phyloP scores from a whole-genome alignment of 2,888 invertebrate species.

The Stomorhina lunata region DNA sequence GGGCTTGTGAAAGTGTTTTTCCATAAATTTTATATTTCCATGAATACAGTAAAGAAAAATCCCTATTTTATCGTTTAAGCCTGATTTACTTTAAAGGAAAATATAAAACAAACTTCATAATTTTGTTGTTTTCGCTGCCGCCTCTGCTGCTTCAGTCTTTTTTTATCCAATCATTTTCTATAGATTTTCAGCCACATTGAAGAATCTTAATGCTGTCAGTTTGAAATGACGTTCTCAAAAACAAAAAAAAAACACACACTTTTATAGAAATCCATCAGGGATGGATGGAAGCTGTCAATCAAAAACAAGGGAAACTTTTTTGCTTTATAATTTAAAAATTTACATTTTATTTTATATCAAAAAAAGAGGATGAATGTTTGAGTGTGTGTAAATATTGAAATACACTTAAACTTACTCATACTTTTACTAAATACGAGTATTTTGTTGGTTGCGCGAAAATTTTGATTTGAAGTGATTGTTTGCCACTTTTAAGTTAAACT shows the following conservation, averaged over 20 bases:
- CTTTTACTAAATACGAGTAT: not conserved
- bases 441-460: conserved; percentile 41
- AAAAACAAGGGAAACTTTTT: conserved; percentile 77
- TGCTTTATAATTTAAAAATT: conserved; percentile 68
- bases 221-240: conserved; percentile 72
- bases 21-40: conserved; percentile 5
- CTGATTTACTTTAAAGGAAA: conserved; percentile 39
- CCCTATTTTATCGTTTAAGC: conserved; percentile 49
- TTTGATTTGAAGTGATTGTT: conserved; percentile 44
- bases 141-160: conserved; percentile 34
- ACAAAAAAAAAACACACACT: conserved; percentile 30
- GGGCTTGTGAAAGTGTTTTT: conserved; percentile 42
- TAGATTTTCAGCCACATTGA: conserved; percentile 50
- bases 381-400: not conserved
- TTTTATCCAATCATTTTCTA: conserved; percentile 55
- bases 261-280: conserved; percentile 78
- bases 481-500: conserved; percentile 7
- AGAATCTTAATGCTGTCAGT: conserved; percentile 69
- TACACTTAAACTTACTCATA: not conserved
- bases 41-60: not conserved
- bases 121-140: no score
- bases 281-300: conserved; percentile 79
- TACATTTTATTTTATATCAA: conserved; percentile 73
- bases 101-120: conserved; percentile 45
- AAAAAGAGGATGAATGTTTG: conserved; percentile 72